A percentile compares a stretch with the other conserved stretches of the same genome.
These are phyloP conservation scores for Hemibagrus guttatus DNA, from an alignment of 2,797 vertebrate genomes.

Conservation along the genomic window DNA sequence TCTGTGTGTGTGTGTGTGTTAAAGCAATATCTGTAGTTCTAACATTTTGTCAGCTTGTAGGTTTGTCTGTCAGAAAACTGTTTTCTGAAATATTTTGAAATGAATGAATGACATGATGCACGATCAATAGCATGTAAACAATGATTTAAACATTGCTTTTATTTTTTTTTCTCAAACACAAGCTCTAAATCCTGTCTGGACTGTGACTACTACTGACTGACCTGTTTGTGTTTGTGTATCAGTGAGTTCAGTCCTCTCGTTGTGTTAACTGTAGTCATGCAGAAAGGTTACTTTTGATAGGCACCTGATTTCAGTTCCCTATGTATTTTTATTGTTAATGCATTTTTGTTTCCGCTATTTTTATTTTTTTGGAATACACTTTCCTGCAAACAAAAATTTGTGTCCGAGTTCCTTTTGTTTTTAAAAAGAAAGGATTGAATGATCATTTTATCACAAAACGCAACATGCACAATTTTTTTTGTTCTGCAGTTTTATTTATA, in stretches of 20 bases:
- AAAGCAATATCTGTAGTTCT: conserved; percentile 7
- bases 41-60: conserved; percentile 1
- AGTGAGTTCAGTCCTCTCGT: conserved; percentile 24
- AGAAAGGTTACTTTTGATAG: conserved; percentile 42
- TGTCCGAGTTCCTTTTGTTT: neutral
- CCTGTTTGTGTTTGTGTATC: conserved; percentile 28
- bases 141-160: conserved; percentile 9
- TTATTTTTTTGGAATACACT: conserved; percentile 56
- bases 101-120: neutral
- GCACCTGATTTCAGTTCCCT: conserved; percentile 23
- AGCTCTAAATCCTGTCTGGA: conserved; percentile 19
- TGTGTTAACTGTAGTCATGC: conserved; percentile 34
- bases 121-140: conserved; percentile 2
- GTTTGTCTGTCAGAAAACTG: neutral
- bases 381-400: conserved; percentile 36
- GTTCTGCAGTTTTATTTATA: no score
- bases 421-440: neutral
- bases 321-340: conserved; percentile 39
- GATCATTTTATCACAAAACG: conserved; percentile 1
- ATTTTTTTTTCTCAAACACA: neutral
- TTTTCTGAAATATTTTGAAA: neutral
- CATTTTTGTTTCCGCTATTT: neutral
- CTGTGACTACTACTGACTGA: conserved; percentile 56
- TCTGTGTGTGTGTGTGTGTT: neutral
- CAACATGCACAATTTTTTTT: neutral